Base-by-base conservation (phyloP, 2,113 vertebrate species). In the Odontophorus gujanensis region DNA sequence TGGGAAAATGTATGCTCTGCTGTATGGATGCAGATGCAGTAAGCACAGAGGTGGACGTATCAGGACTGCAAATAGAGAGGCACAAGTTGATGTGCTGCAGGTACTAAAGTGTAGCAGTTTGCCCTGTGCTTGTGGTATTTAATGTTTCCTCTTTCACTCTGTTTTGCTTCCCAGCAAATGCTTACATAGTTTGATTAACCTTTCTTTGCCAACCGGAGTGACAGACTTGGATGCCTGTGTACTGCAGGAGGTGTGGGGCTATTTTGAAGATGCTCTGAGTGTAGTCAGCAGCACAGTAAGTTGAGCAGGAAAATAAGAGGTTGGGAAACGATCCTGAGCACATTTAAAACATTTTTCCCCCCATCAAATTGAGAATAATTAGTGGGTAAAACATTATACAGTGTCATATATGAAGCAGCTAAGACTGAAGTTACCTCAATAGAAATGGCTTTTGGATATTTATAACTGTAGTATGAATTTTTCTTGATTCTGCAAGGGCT, bases 191-290 rank as follows among this genome's bases (percentile, higher is more conserved):
- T 98, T 99, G 96, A 98, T 99, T 95, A 97, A 98, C 89, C 97
- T 99, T 95, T 98, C 98, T 58, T 95, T 99, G 89, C 98, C 99
- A 1, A 97, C 95, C 4, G 97, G 98, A 28, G 67, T 97, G 66
- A 96, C 96, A 14, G 98, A 97, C 91, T 72, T 98, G 96, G 98
- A 98, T 72, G 89, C 97, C 53, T 98, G 81, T 81, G 96, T 97
- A 32, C 97, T 99, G 51, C 97, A 98, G 92, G 99, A 99, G 95
- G 95, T 97, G 53, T 98, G 98, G 98, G 93, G 77, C 81, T 98
- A 98, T 97, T 99, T 98, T 73, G 97, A 99, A 96, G 99, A 99
- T 94, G 98, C 97, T 93, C 97, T 99, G 91, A 97, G 94, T 36
- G 59, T 99, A 95, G 85, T 98, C 59, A 85, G 95, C 92, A 94